Evolutionary conservation across 2,797 vertebrate genomes (phyloP).

Genomic region (Acrossocheilus wenchowensis): DNA sequence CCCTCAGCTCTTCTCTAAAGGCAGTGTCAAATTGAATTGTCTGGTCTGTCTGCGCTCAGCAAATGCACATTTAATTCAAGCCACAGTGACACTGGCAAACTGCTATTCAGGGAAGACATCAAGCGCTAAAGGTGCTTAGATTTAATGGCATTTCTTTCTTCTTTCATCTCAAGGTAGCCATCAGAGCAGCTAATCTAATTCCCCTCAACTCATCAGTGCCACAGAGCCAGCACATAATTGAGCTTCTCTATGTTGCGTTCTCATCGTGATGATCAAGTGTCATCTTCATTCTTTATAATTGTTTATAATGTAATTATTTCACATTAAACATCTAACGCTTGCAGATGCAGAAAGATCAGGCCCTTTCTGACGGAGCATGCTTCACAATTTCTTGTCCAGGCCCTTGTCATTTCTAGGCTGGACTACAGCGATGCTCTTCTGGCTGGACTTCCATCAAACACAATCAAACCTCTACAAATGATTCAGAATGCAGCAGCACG

Average conservation of each 20-base stretch:
- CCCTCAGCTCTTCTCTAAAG: slow-evolving; percentile 51
- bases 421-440: too few species aligned
- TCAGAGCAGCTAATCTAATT: slow-evolving; percentile 24
- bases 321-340: neutral
- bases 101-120: slow-evolving; percentile 6
- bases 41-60: slow-evolving; percentile 38
- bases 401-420: too few species aligned
- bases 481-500: too few species aligned
- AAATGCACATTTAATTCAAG: slow-evolving; percentile 45
- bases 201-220: slow-evolving; percentile 10
- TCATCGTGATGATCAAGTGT: neutral
- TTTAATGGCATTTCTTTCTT: slow-evolving; percentile 22
- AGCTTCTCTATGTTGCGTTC: neutral
- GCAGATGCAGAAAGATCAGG: neutral
- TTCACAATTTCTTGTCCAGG: too few species aligned
- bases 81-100: neutral
- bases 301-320: neutral
- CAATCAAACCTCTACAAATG: too few species aligned
- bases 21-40: slow-evolving; percentile 53
- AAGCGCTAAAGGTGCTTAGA: slow-evolving; percentile 8
- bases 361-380: too few species aligned
- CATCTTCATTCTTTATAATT: neutral
- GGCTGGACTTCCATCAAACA: too few species aligned
- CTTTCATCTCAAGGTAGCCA: slow-evolving; percentile 30
- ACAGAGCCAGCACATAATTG: neutral